Conservation (phyloP, 1,140 invertebrate genomes). For the Megalonaias nervosa region DNA sequence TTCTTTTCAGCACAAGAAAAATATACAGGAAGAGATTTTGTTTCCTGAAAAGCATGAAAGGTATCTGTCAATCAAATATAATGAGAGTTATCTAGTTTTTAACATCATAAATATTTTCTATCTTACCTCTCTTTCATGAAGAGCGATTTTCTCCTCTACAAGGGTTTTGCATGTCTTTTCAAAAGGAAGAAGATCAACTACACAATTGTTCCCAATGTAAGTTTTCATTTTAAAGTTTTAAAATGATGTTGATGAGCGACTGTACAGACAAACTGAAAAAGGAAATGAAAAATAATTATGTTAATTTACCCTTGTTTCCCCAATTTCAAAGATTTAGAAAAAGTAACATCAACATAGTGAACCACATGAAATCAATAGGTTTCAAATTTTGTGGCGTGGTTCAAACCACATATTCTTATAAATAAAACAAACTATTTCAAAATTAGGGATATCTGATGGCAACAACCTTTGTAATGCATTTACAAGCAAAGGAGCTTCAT, state of each 20-base stretch:
- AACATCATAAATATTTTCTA: neutral
- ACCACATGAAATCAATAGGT: too few species aligned
- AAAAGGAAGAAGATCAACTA: slow-evolving; percentile 44
- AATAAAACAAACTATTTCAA: too few species aligned
- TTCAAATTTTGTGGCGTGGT: too few species aligned
- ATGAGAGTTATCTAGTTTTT: neutral
- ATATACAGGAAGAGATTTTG: too few species aligned
- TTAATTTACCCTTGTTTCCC: too few species aligned
- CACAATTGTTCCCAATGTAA: slow-evolving; percentile 47
- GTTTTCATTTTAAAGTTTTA: slow-evolving; percentile 47
- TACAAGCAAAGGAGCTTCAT: too few species aligned
- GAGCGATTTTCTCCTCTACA: slow-evolving; percentile 40
- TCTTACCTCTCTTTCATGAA: slow-evolving; percentile 45
- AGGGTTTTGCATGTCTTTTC: slow-evolving; percentile 37
- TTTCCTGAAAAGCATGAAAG: neutral
- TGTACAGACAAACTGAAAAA: slow-evolving; percentile 66
- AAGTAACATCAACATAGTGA: too few species aligned
- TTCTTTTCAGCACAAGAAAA: too few species aligned
- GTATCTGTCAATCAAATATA: neutral
- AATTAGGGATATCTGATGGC: too few species aligned
- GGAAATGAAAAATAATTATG: slow-evolving; percentile 17
- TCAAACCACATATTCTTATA: neutral
- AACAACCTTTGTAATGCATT: too few species aligned
- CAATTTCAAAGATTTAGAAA: too few species aligned
- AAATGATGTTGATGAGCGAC: slow-evolving; percentile 37